These are phyloP conservation scores for Prietella phreatophila DNA, from an alignment of 2,113 vertebrate genomes.

Conservation along the genomic window DNA sequence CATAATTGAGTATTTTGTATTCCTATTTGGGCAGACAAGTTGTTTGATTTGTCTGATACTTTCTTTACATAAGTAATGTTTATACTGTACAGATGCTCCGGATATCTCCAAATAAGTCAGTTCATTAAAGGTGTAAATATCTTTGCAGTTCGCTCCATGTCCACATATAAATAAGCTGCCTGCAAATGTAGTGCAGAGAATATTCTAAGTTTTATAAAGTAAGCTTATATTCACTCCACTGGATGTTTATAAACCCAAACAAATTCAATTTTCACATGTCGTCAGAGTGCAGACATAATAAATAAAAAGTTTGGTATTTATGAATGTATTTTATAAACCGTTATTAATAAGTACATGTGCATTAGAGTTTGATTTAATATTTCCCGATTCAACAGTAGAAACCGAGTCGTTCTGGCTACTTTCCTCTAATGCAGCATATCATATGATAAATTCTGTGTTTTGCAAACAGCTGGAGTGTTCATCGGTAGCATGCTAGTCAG, in stretches of 20 bases:
- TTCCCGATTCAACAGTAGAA: background rate
- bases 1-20: background rate
- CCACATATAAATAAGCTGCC: too few relatives aligned
- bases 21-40: background rate
- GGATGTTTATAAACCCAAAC: too few relatives aligned
- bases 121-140: background rate
- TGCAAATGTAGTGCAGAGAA: too few relatives aligned
- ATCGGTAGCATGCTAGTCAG: background rate
- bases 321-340: too few relatives aligned
- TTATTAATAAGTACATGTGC: background rate
- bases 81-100: background rate
- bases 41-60: background rate
- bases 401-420: background rate
- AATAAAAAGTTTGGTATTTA: background rate
- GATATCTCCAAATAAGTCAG: background rate
- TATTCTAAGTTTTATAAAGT: too few relatives aligned
- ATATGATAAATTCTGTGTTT: conserved; percentile 14
- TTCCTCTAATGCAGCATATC: background rate
- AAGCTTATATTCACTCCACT: background rate
- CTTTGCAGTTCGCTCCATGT: background rate
- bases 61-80: background rate
- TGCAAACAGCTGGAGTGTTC: conserved; percentile 16
- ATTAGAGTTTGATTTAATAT: background rate
- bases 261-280: background rate
- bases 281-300: background rate